Conservation (phyloP, 2,888 invertebrate genomes). For the Ctena decussata region DNA sequence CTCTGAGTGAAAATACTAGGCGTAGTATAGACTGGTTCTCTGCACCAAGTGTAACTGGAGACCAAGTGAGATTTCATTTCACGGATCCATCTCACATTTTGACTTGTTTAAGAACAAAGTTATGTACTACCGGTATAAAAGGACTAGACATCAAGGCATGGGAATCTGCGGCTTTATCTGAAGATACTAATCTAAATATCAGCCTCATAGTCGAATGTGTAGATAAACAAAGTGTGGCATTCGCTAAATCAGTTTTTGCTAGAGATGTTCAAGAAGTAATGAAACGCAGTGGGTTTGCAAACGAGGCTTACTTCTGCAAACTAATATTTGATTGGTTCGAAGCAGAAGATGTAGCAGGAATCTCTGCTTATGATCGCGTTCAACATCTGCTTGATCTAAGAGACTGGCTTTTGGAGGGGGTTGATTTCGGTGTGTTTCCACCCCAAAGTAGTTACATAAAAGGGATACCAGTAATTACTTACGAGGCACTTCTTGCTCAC, state of each 20-base stretch:
- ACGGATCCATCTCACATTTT: conserved; percentile 42
- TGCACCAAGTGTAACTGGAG: background rate
- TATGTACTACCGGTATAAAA: conserved; percentile 52
- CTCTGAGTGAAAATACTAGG: background rate
- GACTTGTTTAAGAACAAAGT: conserved; percentile 50
- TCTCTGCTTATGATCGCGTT: conserved; percentile 14
- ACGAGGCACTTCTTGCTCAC: conserved; percentile 23
- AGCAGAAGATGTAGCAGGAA: conserved; percentile 38
- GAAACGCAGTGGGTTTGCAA: background rate
- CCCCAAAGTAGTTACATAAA: conserved; percentile 14
- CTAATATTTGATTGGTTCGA: conserved; percentile 41
- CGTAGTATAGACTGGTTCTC: conserved; percentile 24
- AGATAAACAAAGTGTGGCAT: conserved; percentile 47
- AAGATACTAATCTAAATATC: conserved; percentile 33
- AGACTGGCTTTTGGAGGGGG: background rate
- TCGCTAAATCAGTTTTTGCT: conserved; percentile 40
- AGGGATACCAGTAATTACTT: conserved; percentile 20
- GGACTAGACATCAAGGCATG: conserved; percentile 39
- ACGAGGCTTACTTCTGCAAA: conserved; percentile 20
- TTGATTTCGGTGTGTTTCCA: conserved; percentile 1
- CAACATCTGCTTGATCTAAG: conserved; percentile 11
- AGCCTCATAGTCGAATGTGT: conserved; percentile 34
- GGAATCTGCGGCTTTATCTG: conserved; percentile 34
- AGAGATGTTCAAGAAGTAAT: conserved; percentile 32
- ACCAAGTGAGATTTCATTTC: conserved; percentile 38